phyloP scores from a whole-genome alignment of 2,113 vertebrate genomes.

The Vimba vimba region DNA sequence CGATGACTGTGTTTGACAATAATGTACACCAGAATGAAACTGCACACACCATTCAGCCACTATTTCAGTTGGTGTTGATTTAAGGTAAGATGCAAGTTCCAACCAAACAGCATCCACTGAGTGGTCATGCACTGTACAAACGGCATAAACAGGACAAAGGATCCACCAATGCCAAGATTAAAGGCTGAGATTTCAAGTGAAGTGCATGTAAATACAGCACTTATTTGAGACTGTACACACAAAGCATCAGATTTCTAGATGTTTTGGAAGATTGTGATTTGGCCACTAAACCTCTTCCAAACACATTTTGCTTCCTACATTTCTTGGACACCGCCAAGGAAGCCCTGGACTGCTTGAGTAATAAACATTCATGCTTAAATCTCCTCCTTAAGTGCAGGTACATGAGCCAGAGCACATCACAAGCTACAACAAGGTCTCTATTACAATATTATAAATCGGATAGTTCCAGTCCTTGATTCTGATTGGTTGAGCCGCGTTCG shows the following conservation, averaged over 20 bases:
- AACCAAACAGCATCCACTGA: not conserved
- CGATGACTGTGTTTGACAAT: not conserved
- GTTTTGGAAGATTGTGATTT: not conserved
- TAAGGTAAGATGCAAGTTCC: constrained; percentile 1
- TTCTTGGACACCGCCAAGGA: not conserved
- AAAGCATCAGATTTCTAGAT: not conserved
- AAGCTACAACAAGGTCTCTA: not conserved
- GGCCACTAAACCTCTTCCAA: not conserved
- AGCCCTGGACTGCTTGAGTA: not conserved
- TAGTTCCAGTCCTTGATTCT: too few species aligned
- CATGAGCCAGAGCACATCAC: not conserved
- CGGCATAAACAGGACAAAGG: not conserved
- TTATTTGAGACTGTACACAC: not conserved
- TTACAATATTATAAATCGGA: not conserved
- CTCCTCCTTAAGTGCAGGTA: not conserved
- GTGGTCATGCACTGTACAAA: not conserved
- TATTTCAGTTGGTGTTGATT: constrained; percentile 19
- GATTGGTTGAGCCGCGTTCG: too few species aligned
- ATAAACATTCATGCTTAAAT: not conserved
- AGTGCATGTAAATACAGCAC: not conserved
- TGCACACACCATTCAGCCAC: not conserved
- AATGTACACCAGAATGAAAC: not conserved
- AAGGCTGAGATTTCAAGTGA: not conserved
- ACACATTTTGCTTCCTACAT: not conserved
- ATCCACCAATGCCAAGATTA: not conserved